Percentiles rank a stretch among this genome's conserved stretches.
These are phyloP conservation scores for Conopomorpha cramerella DNA, from an alignment of 1,140 invertebrate species.

Conservation along the genomic window DNA sequence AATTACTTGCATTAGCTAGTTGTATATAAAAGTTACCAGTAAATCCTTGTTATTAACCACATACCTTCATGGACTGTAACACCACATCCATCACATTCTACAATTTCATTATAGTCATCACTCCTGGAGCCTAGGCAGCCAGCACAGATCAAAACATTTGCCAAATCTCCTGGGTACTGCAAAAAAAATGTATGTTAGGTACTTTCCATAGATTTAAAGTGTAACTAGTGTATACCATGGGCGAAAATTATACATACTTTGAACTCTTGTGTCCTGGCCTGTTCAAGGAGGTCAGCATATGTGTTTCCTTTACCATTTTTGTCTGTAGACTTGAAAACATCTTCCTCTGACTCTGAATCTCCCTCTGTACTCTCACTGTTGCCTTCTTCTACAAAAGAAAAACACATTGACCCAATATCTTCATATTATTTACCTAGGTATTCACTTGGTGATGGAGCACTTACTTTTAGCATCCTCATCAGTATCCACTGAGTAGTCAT, in stretches of 20 bases:
- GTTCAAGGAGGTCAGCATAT: conserved; percentile 43
- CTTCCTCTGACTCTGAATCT: conserved; percentile 57
- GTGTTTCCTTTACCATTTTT: conserved; percentile 41
- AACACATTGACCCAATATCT: no score
- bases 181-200: no score
- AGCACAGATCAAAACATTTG: conserved; percentile 80
- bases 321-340: conserved; percentile 47
- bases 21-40: no score
- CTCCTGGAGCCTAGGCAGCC: conserved; percentile 92
- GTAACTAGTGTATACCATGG: not conserved
- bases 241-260: conserved; percentile 25
- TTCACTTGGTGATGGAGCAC: no score
- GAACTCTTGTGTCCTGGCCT: conserved; percentile 45
- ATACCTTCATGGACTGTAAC: conserved; percentile 95
- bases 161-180: conserved; percentile 42
- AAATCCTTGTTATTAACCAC: no score
- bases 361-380: conserved; percentile 61
- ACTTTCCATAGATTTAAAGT: no score
- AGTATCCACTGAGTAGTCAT: conserved; percentile 65
- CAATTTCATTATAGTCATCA: conserved; percentile 93
- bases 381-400: conserved; percentile 41
- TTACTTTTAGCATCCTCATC: conserved; percentile 60
- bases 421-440: no score
- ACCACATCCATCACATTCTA: conserved; percentile 95
- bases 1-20: no score